Percentiles rank a stretch among this genome's conserved stretches.
phyloP scores from a whole-genome alignment of 1,140 invertebrate genomes.

The Drosophila biarmipes region DNA sequence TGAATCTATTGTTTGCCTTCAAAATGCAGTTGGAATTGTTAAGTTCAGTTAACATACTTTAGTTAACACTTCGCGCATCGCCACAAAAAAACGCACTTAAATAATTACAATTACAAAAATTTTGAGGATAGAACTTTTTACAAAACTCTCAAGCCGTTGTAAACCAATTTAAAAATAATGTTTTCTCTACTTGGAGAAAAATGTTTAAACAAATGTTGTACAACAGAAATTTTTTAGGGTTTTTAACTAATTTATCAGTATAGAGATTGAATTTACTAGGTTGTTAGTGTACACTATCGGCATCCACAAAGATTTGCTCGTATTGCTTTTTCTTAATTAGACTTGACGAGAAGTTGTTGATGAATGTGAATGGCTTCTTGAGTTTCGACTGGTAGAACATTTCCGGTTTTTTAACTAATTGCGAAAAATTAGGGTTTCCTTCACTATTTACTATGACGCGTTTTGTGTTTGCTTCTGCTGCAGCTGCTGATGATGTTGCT shows the following conservation, averaged over 20 bases:
- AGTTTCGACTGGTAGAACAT: constrained; percentile 15
- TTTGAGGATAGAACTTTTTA: constrained; percentile 21
- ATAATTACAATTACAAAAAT: constrained; percentile 37
- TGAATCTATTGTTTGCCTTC: constrained; percentile 49
- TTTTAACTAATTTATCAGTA: constrained; percentile 63
- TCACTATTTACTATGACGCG: constrained; percentile 66
- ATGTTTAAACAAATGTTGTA: constrained; percentile 29
- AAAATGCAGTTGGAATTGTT: constrained; percentile 71
- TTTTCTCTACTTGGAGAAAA: constrained; percentile 36
- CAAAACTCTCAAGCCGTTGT: constrained; percentile 37
- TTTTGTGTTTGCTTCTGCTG: constrained; percentile 30
- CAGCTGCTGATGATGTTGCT: constrained; percentile 45
- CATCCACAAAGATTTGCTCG: constrained; percentile 39
- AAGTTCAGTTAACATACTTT: constrained; percentile 23
- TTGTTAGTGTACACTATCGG: constrained; percentile 42
- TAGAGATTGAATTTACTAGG: constrained; percentile 68
- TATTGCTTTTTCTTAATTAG: constrained; percentile 39
- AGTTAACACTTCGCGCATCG: constrained; percentile 20
- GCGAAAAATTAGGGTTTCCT: constrained; percentile 47
- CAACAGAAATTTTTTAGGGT: constrained; percentile 43
- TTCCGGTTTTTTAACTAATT: constrained; percentile 46
- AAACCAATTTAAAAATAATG: constrained; percentile 34
- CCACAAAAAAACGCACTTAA: constrained; percentile 37
- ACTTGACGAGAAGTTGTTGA: constrained; percentile 24
- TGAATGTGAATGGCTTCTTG: constrained; percentile 39